These are phyloP conservation scores for Halocaridina rubra DNA, from an alignment of 2,888 invertebrate species.

Conservation along the genomic window DNA sequence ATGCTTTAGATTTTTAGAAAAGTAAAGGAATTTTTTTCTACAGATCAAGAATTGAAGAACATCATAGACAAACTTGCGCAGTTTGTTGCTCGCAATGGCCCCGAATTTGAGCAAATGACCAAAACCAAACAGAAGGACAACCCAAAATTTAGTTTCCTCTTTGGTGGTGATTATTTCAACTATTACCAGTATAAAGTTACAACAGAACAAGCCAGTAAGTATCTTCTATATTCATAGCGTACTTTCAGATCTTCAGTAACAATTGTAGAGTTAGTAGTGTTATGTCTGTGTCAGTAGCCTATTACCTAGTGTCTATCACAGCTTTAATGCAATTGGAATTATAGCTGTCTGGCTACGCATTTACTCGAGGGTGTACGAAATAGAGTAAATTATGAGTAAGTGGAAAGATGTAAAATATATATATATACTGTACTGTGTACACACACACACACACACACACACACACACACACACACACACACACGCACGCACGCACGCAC, in stretches of 20 bases:
- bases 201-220: conserved; percentile 85
- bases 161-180: conserved; percentile 94
- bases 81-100: conserved; percentile 98
- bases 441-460: neutral
- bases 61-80: conserved; percentile 98
- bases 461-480: neutral
- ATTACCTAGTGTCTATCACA: too few relatives aligned
- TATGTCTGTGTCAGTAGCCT: too few relatives aligned
- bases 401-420: neutral
- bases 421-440: neutral
- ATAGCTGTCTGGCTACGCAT: too few relatives aligned
- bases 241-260: too few relatives aligned
- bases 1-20: too few relatives aligned
- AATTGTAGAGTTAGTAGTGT: too few relatives aligned
- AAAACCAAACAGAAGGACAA: conserved; percentile 98
- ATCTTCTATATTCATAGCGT: too few relatives aligned
- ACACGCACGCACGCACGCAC: neutral
- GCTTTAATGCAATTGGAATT: too few relatives aligned
- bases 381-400: neutral
- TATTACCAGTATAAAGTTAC: conserved; percentile 97
- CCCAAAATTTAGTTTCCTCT: conserved; percentile 96
- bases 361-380: too few relatives aligned
- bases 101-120: conserved; percentile 99
- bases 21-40: too few relatives aligned
- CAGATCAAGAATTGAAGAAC: conserved; percentile 93